Percentiles rank a stretch among this genome's conserved stretches.
Conservation (phyloP, 2,797 vertebrate species). For the Fundulus diaphanus region DNA sequence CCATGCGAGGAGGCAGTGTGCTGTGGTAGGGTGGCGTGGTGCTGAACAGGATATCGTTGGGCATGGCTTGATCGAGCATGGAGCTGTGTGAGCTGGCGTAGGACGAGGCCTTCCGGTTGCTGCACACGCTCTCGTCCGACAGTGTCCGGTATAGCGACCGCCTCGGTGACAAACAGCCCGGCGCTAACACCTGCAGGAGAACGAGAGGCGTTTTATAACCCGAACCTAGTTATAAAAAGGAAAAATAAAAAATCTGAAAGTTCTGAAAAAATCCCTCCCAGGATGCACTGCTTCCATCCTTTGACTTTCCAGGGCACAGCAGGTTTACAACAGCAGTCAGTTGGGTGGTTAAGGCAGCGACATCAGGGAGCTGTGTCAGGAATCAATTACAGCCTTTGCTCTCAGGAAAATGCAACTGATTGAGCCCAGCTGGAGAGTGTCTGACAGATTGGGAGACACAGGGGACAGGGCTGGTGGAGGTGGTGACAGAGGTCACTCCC, state of each 20-base stretch:
- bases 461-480: constrained; percentile 38
- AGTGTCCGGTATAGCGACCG: constrained; percentile 91
- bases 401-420: constrained; percentile 57
- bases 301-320: constrained; percentile 17
- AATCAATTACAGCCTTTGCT: constrained; percentile 64
- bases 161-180: constrained; percentile 86
- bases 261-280: neutral
- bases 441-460: constrained; percentile 43
- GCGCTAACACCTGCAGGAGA: constrained; percentile 82
- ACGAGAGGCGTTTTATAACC: constrained; percentile 26
- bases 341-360: constrained; percentile 40
- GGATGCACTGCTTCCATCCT: constrained; percentile 4
- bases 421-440: constrained; percentile 61
- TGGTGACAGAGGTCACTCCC: constrained; percentile 59
- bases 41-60: constrained; percentile 96
- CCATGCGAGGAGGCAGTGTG: constrained; percentile 89
- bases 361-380: constrained; percentile 50
- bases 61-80: constrained; percentile 91
- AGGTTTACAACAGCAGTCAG: constrained; percentile 44
- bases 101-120: constrained; percentile 90
- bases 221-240: constrained; percentile 13
- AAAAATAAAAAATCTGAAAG: neutral
- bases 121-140: constrained; percentile 95
- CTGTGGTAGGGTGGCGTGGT: constrained; percentile 93
- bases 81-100: constrained; percentile 92